Conservation (phyloP, 2,797 vertebrate genomes). For the Streptopelia turtur region DNA sequence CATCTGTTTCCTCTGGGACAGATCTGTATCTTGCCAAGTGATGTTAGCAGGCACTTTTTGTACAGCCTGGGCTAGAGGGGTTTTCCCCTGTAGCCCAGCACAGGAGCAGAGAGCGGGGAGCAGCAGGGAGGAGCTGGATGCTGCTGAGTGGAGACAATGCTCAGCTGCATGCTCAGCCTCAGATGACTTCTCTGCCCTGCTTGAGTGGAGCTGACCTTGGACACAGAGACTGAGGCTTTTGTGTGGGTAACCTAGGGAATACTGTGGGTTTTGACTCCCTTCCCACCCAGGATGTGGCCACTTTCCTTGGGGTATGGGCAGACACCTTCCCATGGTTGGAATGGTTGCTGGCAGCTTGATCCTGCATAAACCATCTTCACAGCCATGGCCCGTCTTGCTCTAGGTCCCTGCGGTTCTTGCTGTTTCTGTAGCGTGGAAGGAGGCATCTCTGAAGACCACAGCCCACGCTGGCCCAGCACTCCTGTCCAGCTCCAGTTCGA, state of each 20-base stretch:
- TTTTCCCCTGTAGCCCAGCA: background rate
- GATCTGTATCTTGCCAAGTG: background rate
- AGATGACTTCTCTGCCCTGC: background rate
- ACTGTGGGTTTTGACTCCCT: background rate
- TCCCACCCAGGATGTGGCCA: slow-evolving; percentile 27
- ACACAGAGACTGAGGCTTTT: background rate
- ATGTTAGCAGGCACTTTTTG: background rate
- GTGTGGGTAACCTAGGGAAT: slow-evolving; percentile 12
- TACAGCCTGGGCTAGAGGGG: background rate
- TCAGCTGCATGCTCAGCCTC: background rate
- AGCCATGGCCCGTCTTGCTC: background rate
- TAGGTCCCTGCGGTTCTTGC: background rate
- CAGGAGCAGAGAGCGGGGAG: background rate
- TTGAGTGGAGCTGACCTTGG: background rate
- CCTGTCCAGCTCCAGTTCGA: background rate
- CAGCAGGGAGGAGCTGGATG: background rate
- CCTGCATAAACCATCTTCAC: background rate
- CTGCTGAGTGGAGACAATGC: too few relatives aligned
- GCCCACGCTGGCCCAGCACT: rapidly evolving
- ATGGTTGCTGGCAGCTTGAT: background rate
- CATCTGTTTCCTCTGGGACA: background rate
- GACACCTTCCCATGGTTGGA: background rate
- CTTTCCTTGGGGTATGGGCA: background rate
- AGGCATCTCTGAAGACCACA: background rate
- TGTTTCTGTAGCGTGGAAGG: background rate